Evolutionary conservation across 2,113 vertebrate genomes (phyloP).

Genomic region (Suricata suricatta): DNA sequence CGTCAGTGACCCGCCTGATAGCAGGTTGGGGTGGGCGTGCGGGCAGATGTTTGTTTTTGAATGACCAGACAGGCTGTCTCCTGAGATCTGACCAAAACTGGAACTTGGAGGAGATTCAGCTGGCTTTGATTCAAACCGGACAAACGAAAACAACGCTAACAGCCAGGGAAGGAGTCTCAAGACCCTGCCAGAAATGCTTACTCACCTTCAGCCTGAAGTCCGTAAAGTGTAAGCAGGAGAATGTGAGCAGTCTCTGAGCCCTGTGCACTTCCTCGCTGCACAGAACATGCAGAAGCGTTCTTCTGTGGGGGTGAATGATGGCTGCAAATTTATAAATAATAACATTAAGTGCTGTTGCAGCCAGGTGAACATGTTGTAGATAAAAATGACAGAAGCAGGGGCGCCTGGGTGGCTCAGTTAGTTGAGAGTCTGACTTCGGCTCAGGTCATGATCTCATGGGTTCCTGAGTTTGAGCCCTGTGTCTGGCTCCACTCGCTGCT

Average conservation of each 20-base stretch:
- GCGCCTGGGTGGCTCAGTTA: too few relatives aligned
- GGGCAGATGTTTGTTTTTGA: conserved; percentile 51
- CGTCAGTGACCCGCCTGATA: neutral
- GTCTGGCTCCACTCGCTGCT: too few relatives aligned
- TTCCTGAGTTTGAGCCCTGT: too few relatives aligned
- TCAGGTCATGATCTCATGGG: too few relatives aligned
- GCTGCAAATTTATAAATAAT: neutral
- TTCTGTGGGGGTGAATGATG: too few relatives aligned
- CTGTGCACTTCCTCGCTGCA: neutral
- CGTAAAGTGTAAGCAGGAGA: neutral
- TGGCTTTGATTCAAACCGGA: conserved; percentile 73
- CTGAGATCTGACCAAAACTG: conserved; percentile 73
- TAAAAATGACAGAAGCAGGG: neutral
- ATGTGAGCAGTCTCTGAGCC: neutral
- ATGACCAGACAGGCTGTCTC: conserved; percentile 71
- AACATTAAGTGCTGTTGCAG: neutral
- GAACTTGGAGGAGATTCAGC: conserved; percentile 72
- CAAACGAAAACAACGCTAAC: conserved; percentile 56
- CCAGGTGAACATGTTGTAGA: neutral
- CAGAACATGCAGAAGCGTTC: neutral
- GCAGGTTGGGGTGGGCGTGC: neutral
- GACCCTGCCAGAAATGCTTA: neutral
- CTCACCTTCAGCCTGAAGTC: neutral
- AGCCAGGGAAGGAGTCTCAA: neutral
- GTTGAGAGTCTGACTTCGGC: too few relatives aligned